Evolutionary conservation across 2,888 invertebrate genomes (phyloP).

Genomic region (Andrena fulva): DNA sequence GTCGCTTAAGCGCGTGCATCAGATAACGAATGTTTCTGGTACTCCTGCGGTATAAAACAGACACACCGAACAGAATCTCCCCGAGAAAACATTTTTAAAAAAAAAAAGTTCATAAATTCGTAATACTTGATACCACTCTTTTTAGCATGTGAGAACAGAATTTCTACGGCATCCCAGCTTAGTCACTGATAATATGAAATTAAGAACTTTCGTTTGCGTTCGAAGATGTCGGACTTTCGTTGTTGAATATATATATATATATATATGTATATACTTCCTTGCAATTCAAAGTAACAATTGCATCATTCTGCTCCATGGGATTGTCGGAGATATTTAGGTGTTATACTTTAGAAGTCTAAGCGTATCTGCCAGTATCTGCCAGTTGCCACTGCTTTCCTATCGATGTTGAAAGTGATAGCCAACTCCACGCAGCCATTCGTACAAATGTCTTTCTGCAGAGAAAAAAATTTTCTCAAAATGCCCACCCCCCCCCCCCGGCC

Average conservation of each 20-base stretch:
- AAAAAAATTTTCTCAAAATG: slow-evolving; percentile 29
- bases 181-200: slow-evolving; percentile 9
- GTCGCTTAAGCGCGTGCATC: slow-evolving; percentile 19
- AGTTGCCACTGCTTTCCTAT: slow-evolving; percentile 22
- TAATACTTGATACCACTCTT: slow-evolving; percentile 33
- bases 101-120: slow-evolving; percentile 34
- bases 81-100: slow-evolving; percentile 25
- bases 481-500: not conserved
- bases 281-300: slow-evolving; percentile 34
- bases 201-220: slow-evolving; percentile 18
- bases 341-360: slow-evolving; percentile 28
- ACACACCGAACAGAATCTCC: slow-evolving; percentile 44
- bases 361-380: slow-evolving; percentile 17
- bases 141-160: slow-evolving; percentile 5
- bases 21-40: slow-evolving; percentile 26
- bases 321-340: slow-evolving; percentile 8
- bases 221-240: slow-evolving; percentile 10
- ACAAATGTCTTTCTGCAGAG: slow-evolving; percentile 23
- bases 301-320: slow-evolving; percentile 11
- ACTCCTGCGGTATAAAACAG: slow-evolving; percentile 59
- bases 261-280: slow-evolving; percentile 10
- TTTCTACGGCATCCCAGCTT: slow-evolving; percentile 27
- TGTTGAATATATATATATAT: too few relatives aligned
- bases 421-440: slow-evolving; percentile 12
- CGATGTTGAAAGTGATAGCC: slow-evolving; percentile 1